Evolutionary conservation across 2,797 vertebrate genomes (phyloP), one percentile per base, ranked within the genome.

Genomic region (Pseudotriccus pelzelni): DNA sequence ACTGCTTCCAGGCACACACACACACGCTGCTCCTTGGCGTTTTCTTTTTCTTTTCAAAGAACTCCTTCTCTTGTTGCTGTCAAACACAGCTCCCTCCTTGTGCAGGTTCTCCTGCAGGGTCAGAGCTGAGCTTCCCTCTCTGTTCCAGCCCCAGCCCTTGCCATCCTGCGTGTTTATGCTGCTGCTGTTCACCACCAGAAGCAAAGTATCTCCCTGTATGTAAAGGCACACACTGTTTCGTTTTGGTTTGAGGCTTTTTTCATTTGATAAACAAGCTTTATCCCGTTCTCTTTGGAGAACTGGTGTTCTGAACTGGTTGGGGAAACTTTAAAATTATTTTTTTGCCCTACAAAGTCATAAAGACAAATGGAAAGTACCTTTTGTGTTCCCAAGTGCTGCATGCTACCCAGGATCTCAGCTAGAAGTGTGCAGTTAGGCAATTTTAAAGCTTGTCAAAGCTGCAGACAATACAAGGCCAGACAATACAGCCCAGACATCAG

Each of bases 401-500:
- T 50, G 58, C 36, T 87, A 81, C 59, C 58, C 73, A 50, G 64
- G 62, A 68, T 68, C 60, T 74, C 64, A 74, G n/a, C 43, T 36
- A 82, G 47, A 83, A 49, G 67, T 37, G 39, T 36, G 39, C 49
- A 94, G 70, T 93, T 72, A 87, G 58, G 53, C 49, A 89, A 27
- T 84, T 85, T 80, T 53, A 83, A 77, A 85, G 44, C 60, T 75
- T 39, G 22, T 87, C 73, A 55, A 64, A 91, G 56, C 66, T 89
- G 56, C 69, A 95, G 73, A 95, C 84, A 92, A 58, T 76, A 50
- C 11, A 27, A 73, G 69, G 37, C 36, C 95, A 93, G 84, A 90
- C 78, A 96, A 91, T 86, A 72, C 73, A 87, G 43, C 60, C 43
- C 12, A 94, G 94, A 75, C 84, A 83, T 30, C 83, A 91, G 82